These are phyloP conservation scores for Hemistola chrysoprasaria DNA, from an alignment of 2,888 invertebrate genomes.

Conservation along the genomic window DNA sequence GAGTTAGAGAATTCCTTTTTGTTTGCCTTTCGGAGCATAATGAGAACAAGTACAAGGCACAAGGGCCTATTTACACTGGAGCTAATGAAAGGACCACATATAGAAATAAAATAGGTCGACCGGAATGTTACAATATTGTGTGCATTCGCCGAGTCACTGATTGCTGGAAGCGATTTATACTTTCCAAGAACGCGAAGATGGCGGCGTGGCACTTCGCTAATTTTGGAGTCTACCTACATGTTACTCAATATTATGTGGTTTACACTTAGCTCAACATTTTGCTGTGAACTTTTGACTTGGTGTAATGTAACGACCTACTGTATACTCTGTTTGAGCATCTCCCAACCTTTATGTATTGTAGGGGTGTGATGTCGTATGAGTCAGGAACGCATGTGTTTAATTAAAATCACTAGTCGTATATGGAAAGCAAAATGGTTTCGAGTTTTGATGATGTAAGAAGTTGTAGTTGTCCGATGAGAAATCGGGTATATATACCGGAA, in stretches of 20 bases:
- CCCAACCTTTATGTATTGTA: neutral
- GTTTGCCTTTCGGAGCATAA: neutral
- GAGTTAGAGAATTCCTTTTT: slow-evolving; percentile 34
- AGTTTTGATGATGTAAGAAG: slow-evolving; percentile 2
- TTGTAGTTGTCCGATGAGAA: slow-evolving; percentile 1
- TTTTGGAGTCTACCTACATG: slow-evolving; percentile 35
- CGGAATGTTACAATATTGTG: slow-evolving; percentile 36
- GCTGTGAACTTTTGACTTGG: slow-evolving; percentile 16
- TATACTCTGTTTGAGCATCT: slow-evolving; percentile 6
- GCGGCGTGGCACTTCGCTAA: slow-evolving; percentile 41
- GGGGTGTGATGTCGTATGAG: slow-evolving; percentile 9
- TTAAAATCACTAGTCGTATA: slow-evolving; percentile 2
- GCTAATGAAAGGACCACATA: slow-evolving; percentile 7
- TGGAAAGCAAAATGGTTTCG: neutral
- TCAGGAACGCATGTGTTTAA: slow-evolving; percentile 6
- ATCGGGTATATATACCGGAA: neutral
- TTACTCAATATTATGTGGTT: slow-evolving; percentile 30
- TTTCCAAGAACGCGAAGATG: slow-evolving; percentile 39
- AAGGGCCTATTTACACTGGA: too few species aligned
- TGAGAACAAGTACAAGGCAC: slow-evolving; percentile 4
- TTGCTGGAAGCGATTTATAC: slow-evolving; percentile 43
- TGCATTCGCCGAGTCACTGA: slow-evolving; percentile 30
- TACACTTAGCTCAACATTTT: slow-evolving; percentile 19
- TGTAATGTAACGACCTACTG: slow-evolving; percentile 22
- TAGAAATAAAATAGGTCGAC: slow-evolving; percentile 31